Base-by-base conservation (phyloP, 2,113 vertebrate genomes). In the Heterotis niloticus region DNA sequence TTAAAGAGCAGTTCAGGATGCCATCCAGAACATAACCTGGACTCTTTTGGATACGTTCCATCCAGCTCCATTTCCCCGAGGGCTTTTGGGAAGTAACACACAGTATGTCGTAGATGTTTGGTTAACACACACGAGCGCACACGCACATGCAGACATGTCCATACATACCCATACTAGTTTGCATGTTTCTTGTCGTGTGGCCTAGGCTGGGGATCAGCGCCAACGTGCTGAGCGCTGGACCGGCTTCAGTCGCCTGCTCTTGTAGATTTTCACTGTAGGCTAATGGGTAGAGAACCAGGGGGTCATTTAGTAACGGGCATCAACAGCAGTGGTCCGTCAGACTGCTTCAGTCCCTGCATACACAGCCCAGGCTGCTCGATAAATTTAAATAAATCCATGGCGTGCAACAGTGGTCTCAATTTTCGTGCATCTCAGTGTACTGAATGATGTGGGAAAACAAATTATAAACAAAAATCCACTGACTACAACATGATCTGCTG, bases 161-260 rank as follows among this genome's bases (percentile, higher is more conserved):
- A 78, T 67, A 82, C 75, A 90, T 88, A 88, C 82, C 84, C 81
- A 84, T 90, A 87, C 85, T 90, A 90, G 89, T 89, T 91, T 92
- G 91, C 92, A 93, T 92, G 92, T 90, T 89, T 91, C 89, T 91
- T 86, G 90, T 91, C 88, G 88, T 90, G 90, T 92, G 89, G 88
- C 87, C 86, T 90, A 90, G 90, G 82, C 16, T 7, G 89, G 89
- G 88, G 86, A 78, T 68, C 44, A 66, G 83, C 4, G 81, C 86
- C 76, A 16, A 54, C 56, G 54, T 13, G 34, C 51, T 57, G 57
- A 74, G 54, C 20, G 34, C 51, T 57, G 57, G 14, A 82, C 20
- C 84, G 44, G 76, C 77, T 80, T 86, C 66, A 80, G 65, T 16
- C 83, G 84, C 67, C 79, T 81, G 86, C 86, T 85, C 87, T 87